Evolutionary conservation across 2,888 invertebrate species (phyloP), one percentile per base, ranked within the genome.

Genomic region (Hymenopus coronatus): DNA sequence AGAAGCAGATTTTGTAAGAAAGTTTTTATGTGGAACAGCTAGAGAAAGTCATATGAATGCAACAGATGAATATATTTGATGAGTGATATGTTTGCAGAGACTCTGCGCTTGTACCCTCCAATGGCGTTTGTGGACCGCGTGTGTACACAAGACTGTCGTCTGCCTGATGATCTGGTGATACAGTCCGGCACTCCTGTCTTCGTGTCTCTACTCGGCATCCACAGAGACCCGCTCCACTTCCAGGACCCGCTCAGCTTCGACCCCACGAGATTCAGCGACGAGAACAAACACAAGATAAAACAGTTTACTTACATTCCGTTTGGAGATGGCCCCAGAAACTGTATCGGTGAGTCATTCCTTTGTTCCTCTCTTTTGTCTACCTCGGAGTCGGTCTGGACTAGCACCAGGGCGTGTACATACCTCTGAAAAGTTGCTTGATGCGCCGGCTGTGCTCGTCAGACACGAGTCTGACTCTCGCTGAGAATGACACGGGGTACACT

Each of bases 291-390:
- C 0, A 93, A 93, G n/a, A 94, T 94, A 27, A 91, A 93, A 25
- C 93, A 93, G 0, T 93, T 93, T 84, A 92, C 94, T 0, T 95
- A 94, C 90, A 91, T 94, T 91, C 95, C 95, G 0, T 95, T 95
- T 88, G 95, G 95, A 2, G 82, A 93, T 0, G 96, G 96, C 4
- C 96, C 95, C 1, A 94, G 96, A 89, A 95, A 94, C 91, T 96
- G 96, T 91, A 95, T 96, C 88, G 96, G 95, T 93, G 91, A 92
- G 91, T 83, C n/a, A n/a, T n/a, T 85, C 81, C n/a, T n/a, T n/a
- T n/a, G n/a, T n/a, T n/a, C n/a, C n/a, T n/a, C n/a, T n/a, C n/a
- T n/a, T n/a, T n/a, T n/a, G n/a, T n/a, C n/a, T n/a, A n/a, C n/a
- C n/a, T n/a, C n/a, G n/a, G n/a, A n/a, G n/a, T n/a, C n/a, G n/a